A percentile compares a stretch with the other conserved stretches of the same genome.
These are phyloP conservation scores for Calameuta filiformis DNA, from an alignment of 2,888 invertebrate species.

Conservation along the genomic window DNA sequence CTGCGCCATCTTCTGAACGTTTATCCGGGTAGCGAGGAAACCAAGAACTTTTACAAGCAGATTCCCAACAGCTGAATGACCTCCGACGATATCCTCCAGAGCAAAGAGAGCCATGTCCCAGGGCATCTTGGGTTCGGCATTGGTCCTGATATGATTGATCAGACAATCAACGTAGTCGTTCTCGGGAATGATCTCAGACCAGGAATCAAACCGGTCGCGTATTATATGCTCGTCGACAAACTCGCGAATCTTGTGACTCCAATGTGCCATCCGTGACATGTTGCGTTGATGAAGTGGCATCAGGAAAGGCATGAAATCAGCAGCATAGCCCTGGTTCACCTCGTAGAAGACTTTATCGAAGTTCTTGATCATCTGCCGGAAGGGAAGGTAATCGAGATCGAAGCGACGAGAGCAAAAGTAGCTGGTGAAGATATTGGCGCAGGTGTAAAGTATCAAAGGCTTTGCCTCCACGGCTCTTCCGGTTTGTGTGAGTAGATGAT, in stretches of 20 bases:
- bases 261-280: constrained; percentile 67
- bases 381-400: constrained; percentile 63
- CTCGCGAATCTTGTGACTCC: constrained; percentile 69
- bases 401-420: constrained; percentile 73
- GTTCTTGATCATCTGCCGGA: constrained; percentile 68
- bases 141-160: constrained; percentile 68
- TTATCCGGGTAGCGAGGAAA: constrained; percentile 68
- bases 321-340: constrained; percentile 76
- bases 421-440: constrained; percentile 72
- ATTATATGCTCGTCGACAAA: constrained; percentile 70
- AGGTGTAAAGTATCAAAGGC: constrained; percentile 67
- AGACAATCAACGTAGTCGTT: constrained; percentile 72
- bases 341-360: constrained; percentile 76
- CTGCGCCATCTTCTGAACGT: constrained; percentile 70
- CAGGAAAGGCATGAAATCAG: constrained; percentile 75
- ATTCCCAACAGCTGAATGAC: constrained; percentile 75
- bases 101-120: constrained; percentile 70
- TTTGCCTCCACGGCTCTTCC: constrained; percentile 61
- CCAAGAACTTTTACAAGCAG: constrained; percentile 72
- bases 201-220: constrained; percentile 64
- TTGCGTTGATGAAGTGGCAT: constrained; percentile 69
- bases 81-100: constrained; percentile 71
- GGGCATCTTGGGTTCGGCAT: constrained; percentile 64
- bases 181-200: constrained; percentile 56
- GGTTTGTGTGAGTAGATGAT: constrained; percentile 43